Percentiles rank a stretch among this genome's conserved stretches.
Conservation (phyloP, 2,113 vertebrate species). For the Aptenodytes forsteri region DNA sequence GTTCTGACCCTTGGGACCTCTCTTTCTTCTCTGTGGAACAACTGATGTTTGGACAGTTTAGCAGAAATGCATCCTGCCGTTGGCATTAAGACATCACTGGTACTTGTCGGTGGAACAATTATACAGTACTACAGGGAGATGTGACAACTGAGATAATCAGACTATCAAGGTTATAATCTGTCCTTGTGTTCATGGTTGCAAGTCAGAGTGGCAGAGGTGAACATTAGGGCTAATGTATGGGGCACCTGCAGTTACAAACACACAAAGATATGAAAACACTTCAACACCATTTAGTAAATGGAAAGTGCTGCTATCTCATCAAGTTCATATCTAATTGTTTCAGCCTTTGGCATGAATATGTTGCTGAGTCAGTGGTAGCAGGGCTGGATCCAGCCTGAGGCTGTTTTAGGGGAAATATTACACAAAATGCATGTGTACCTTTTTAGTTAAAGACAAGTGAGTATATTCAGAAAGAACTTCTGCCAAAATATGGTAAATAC, state of each 20-base stretch:
- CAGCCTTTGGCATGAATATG: not conserved
- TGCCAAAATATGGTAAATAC: not conserved
- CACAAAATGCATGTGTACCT: not conserved
- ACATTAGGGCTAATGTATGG: not conserved
- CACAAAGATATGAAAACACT: slow-evolving; percentile 10
- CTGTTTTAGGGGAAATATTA: not conserved
- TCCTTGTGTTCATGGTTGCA: slow-evolving; percentile 21
- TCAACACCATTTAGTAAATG: slow-evolving; percentile 36
- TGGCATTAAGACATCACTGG: not conserved
- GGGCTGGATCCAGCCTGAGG: not conserved
- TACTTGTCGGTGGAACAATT: slow-evolving; percentile 60
- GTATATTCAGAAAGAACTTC: not conserved
- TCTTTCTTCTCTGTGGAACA: not conserved
- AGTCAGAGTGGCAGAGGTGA: slow-evolving; percentile 34
- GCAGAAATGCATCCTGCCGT: not conserved
- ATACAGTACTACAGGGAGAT: not conserved
- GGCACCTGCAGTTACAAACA: slow-evolving; percentile 31
- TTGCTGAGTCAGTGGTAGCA: slow-evolving; percentile 18
- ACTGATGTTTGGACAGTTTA: not conserved
- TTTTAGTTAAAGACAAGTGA: not conserved
- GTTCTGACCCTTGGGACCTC: not conserved
- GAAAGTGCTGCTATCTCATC: slow-evolving; percentile 43
- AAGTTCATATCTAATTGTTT: slow-evolving; percentile 58
- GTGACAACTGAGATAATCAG: slow-evolving; percentile 53
- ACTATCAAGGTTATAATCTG: slow-evolving; percentile 5